phyloP scores from a whole-genome alignment of 2,888 invertebrate species.

The Andrena dorsata region DNA sequence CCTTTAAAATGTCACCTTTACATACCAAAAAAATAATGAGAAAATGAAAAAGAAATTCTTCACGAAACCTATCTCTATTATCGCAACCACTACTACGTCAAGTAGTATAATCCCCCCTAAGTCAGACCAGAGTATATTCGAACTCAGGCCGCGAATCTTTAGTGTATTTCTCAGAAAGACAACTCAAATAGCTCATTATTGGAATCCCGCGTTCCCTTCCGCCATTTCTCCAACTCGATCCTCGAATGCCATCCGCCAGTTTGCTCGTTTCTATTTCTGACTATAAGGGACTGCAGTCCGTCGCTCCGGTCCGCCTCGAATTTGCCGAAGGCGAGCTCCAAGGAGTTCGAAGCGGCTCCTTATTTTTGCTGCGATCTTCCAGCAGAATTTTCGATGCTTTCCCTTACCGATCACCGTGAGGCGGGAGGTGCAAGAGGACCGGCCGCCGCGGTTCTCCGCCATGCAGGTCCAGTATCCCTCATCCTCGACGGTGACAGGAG shows the following conservation, averaged over 20 bases:
- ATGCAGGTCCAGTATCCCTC: constrained; percentile 94
- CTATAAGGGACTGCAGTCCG: constrained; percentile 23
- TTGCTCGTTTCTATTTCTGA: constrained; percentile 41
- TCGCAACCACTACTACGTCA: too few relatives aligned
- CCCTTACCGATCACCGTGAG: constrained; percentile 91
- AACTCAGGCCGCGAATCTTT: too few relatives aligned
- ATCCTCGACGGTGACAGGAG: constrained; percentile 93
- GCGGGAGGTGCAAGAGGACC: constrained; percentile 91
- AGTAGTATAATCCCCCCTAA: too few relatives aligned
- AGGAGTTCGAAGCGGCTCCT: background rate
- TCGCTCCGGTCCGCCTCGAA: constrained; percentile 10
- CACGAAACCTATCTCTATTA: too few relatives aligned
- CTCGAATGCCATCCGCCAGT: constrained; percentile 18
- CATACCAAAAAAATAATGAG: too few relatives aligned
- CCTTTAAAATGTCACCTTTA: too few relatives aligned
- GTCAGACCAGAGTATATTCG: too few relatives aligned
- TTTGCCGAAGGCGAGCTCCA: constrained; percentile 17
- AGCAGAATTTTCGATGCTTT: background rate
- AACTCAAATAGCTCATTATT: constrained; percentile 1
- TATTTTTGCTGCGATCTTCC: background rate
- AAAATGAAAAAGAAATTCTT: too few relatives aligned
- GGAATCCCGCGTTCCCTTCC: background rate
- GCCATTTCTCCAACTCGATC: constrained; percentile 14
- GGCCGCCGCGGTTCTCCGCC: constrained; percentile 91
- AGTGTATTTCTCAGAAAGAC: too few relatives aligned